Evolutionary conservation across 2,797 vertebrate species (phyloP).

Genomic region (Rhynchonycteris naso): DNA sequence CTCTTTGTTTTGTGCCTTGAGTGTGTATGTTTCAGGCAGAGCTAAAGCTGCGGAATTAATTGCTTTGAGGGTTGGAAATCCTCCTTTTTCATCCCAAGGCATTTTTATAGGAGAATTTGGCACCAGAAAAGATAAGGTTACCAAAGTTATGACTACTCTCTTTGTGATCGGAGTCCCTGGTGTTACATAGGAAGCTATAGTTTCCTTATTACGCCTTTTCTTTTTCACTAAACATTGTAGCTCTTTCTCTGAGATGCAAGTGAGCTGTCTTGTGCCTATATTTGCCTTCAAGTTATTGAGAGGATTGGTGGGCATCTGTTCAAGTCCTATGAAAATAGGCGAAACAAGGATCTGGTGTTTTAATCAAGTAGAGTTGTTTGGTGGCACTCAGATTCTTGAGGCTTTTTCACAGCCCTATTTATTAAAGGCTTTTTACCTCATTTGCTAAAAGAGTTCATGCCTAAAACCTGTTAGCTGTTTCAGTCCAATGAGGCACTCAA

Average conservation of each 20-base stretch:
- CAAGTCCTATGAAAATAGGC: not conserved
- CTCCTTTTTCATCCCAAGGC: not conserved
- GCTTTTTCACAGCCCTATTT: not conserved
- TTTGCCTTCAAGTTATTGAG: constrained; percentile 16
- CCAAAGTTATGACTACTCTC: not conserved
- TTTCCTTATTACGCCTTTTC: not conserved
- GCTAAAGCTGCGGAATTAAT: constrained; percentile 16
- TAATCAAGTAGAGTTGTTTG: not conserved
- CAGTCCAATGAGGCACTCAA: not conserved
- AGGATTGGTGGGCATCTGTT: not conserved
- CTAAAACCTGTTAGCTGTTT: not conserved
- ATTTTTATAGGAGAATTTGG: constrained; percentile 26
- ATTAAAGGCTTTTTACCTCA: not conserved
- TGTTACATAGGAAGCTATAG: not conserved
- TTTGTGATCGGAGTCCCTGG: constrained; percentile 13
- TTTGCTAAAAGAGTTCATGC: not conserved
- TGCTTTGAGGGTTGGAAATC: constrained; percentile 5
- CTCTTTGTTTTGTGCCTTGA: constrained; percentile 37
- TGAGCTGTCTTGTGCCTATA: not conserved
- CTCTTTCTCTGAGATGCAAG: not conserved
- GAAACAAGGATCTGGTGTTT: not conserved
- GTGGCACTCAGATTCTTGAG: not conserved
- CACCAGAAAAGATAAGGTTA: not conserved
- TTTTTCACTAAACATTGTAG: not conserved
- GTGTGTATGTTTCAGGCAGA: constrained; percentile 1